Conservation (phyloP, 2,113 vertebrate genomes). For the Alaudala cheleensis region DNA sequence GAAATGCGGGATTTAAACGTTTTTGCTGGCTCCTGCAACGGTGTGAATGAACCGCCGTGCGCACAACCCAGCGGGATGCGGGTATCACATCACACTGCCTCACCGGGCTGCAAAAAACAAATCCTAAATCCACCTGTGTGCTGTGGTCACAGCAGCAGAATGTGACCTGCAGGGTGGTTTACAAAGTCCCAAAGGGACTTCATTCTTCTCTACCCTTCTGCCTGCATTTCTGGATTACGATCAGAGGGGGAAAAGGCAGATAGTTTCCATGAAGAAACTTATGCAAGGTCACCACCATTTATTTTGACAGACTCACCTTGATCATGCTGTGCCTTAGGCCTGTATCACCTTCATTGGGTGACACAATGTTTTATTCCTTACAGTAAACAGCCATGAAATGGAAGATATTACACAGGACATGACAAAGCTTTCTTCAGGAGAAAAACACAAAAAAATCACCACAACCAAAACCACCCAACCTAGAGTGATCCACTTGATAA, state of each 20-base stretch:
- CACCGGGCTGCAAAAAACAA: fast-evolving
- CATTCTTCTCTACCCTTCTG: background rate
- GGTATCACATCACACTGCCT: background rate
- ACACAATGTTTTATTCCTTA: background rate
- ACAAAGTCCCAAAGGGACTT: background rate
- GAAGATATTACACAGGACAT: background rate
- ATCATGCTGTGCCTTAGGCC: background rate
- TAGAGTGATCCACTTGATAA: background rate
- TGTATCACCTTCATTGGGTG: background rate
- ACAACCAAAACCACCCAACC: background rate
- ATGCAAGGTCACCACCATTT: background rate
- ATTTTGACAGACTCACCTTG: background rate
- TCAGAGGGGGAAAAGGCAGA: background rate
- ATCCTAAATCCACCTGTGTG: no score
- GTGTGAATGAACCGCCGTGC: background rate
- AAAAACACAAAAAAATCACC: background rate
- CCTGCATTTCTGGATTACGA: background rate
- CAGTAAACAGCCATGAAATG: background rate
- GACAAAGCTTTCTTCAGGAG: background rate
- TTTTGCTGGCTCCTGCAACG: background rate
- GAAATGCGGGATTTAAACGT: fast-evolving
- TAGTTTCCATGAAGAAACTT: background rate
- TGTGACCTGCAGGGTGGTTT: background rate
- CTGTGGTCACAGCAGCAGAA: background rate
- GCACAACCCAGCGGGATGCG: fast-evolving